Percentiles rank a stretch among this genome's conserved stretches.
phyloP scores from a whole-genome alignment of 1,140 invertebrate species.

The Drosophila athabasca region DNA sequence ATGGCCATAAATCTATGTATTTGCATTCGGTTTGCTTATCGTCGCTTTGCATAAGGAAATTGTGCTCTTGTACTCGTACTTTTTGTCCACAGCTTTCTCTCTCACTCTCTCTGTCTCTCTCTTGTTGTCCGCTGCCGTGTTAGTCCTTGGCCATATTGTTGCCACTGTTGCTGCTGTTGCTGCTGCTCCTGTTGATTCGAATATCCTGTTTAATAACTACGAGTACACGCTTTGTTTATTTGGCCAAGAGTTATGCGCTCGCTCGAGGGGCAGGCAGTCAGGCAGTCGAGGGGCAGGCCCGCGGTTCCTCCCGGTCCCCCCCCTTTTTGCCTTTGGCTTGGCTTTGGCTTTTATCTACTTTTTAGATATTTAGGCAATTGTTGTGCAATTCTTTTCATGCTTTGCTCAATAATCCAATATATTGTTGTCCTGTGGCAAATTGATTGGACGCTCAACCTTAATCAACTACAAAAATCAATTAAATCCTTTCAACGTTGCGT shows the following conservation, averaged over 20 bases:
- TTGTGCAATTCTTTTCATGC: no score
- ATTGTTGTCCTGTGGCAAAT: no score
- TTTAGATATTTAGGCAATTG: no score
- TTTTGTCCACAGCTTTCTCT: slow-evolving; percentile 25
- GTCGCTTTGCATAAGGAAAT: slow-evolving; percentile 78
- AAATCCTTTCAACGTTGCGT: no score
- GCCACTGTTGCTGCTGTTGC: slow-evolving; percentile 18
- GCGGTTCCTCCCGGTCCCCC: no score
- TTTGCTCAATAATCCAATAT: no score
- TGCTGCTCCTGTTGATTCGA: slow-evolving; percentile 67
- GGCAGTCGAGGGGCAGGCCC: no score
- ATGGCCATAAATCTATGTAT: slow-evolving; percentile 76
- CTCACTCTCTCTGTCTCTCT: slow-evolving; percentile 13
- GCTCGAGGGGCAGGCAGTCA: not conserved
- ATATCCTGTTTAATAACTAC: slow-evolving; percentile 78
- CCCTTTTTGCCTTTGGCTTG: no score
- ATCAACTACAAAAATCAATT: no score
- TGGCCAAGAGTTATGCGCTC: slow-evolving; percentile 66
- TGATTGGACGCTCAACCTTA: no score
- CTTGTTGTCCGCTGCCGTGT: slow-evolving; percentile 33
- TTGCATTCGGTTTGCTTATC: slow-evolving; percentile 77
- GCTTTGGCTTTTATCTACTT: no score
- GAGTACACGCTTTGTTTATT: slow-evolving; percentile 60
- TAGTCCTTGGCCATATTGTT: slow-evolving; percentile 31
- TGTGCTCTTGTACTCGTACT: slow-evolving; percentile 69